phyloP scores from a whole-genome alignment of 2,113 vertebrate genomes.

The Phasianus colchicus region DNA sequence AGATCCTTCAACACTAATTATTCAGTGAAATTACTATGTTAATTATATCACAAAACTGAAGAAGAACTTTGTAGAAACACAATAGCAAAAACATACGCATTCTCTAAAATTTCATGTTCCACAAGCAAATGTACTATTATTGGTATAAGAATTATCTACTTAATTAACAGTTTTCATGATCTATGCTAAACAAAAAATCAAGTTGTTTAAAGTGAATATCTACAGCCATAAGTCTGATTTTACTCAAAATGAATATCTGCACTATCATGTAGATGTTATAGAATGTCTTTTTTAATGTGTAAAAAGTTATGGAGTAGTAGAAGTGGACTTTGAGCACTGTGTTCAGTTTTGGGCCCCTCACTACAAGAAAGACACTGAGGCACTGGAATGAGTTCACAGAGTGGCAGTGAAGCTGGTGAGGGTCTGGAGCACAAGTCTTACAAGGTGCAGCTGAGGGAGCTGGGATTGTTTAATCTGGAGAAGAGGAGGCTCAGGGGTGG shows the following conservation, averaged over 20 bases:
- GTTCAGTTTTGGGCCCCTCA: too few species aligned
- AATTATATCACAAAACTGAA: not conserved
- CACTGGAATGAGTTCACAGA: too few species aligned
- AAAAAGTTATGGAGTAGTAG: not conserved
- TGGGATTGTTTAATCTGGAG: too few species aligned
- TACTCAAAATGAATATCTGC: not conserved
- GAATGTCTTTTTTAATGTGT: not conserved
- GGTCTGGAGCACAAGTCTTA: too few species aligned
- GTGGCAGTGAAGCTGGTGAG: too few species aligned
- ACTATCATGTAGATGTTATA: not conserved
- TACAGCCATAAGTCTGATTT: not conserved
- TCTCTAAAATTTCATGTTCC: not conserved
- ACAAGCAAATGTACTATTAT: not conserved
- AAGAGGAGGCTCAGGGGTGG: too few species aligned
- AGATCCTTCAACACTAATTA: not conserved
- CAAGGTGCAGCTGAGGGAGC: too few species aligned
- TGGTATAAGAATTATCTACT: not conserved
- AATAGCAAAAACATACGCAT: not conserved
- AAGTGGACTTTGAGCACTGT: not conserved
- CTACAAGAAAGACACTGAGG: too few species aligned
- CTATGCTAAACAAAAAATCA: not conserved
- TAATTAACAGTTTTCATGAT: not conserved
- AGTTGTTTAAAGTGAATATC: not conserved
- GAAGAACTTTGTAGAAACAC: not conserved
- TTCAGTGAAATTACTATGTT: not conserved